Evolutionary conservation across 2,113 vertebrate genomes (phyloP).

Genomic region (Varanus salvator): DNA sequence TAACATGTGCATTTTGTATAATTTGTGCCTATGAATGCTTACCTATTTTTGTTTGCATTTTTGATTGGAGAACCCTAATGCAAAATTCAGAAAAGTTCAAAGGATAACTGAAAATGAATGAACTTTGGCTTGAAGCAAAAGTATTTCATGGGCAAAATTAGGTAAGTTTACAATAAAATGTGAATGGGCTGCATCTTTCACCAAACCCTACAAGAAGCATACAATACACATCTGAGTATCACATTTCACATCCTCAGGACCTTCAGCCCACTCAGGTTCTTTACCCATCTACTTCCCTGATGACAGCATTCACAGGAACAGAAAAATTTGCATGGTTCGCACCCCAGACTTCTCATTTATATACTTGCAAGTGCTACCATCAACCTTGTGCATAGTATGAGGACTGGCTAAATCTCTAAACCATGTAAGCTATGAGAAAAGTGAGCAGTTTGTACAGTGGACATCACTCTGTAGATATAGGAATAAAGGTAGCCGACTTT

Average conservation of each 20-base stretch:
- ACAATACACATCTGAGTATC: background rate
- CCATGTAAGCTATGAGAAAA: background rate
- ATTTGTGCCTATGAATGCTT: too few species aligned
- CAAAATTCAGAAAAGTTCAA: too few species aligned
- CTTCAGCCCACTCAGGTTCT: background rate
- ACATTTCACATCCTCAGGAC: background rate
- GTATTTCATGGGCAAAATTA: too few species aligned
- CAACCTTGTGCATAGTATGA: background rate
- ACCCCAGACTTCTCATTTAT: background rate
- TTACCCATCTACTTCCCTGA: background rate
- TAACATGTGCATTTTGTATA: too few species aligned
- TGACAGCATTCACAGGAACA: background rate
- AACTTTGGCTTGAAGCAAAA: too few species aligned
- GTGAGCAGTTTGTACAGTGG: background rate
- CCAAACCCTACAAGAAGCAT: background rate
- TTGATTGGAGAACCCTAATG: too few species aligned
- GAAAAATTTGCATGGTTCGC: background rate
- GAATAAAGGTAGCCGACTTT: background rate
- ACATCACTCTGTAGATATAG: background rate
- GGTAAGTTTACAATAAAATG: too few species aligned
- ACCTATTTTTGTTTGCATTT: too few species aligned
- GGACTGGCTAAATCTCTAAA: background rate
- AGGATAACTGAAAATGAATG: too few species aligned
- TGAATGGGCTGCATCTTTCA: too few species aligned
- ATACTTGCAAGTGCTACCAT: background rate